Evolutionary conservation across 2,888 invertebrate genomes (phyloP), one percentile per base, ranked within the genome.

Genomic region (Drosophila bunnanda): DNA sequence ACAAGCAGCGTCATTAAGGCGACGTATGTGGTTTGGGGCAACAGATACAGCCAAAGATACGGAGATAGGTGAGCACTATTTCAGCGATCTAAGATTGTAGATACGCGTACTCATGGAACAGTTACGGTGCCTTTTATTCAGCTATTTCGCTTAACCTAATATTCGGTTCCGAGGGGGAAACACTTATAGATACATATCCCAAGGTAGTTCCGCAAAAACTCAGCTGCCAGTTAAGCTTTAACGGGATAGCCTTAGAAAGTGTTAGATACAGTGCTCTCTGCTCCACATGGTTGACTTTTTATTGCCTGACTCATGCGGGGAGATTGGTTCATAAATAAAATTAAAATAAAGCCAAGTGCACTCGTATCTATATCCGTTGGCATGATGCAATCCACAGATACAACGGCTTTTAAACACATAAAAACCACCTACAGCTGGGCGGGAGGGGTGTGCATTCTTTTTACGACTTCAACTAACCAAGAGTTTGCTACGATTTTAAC

Each of bases 131-230:
- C 22, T 52, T 50, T 50, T 73, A 55, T 53, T 50, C 34, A 55
- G 41, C 30, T 60, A 44, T 68, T 68, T 68, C 32, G 56, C 38
- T 68, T 71, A 59, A 32, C 56, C 25, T 44, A 34, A 46, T 61
- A 61, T 56, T 71, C 41, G 72, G 52, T 20, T 46, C 17, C 17
- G 17, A 46, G 48, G 32, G 44, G 30, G 25, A 48, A 32, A 15
- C 38, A 48, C 32, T 12, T 8, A 4, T 25, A 9, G 3, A 1
- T 7, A 17, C 17, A 10, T 46, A 46, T 28, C 44, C 15, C 75
- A 72, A 72, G 71, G 71, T 75, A 66, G 67, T 72, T 72, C 71
- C 71, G 71, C 75, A 54, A 72, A 72, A 72, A 36, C 10, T 50
- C 28, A 10, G 59, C 25, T 13, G 50, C 25, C 34, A 34, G 52